phyloP scores from a whole-genome alignment of 2,888 invertebrate genomes.

The Glaucopsyche alexis region DNA sequence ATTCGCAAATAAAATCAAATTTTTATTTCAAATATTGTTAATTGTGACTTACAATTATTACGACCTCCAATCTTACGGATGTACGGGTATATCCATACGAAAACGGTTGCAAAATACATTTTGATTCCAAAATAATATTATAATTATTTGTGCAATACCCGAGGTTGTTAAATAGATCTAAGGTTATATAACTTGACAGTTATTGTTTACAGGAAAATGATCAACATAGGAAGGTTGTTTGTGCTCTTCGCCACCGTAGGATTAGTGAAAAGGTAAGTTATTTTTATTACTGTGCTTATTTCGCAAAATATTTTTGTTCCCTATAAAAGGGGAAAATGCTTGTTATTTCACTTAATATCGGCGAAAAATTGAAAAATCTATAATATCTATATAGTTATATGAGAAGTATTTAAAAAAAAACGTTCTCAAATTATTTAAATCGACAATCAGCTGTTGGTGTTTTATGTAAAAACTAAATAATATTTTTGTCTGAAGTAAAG shows the following conservation, averaged over 20 bases:
- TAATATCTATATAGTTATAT: too few relatives aligned
- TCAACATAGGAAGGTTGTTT: constrained; percentile 49
- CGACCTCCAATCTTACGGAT: neutral
- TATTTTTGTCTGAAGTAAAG: too few relatives aligned
- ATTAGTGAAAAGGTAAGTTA: constrained; percentile 60
- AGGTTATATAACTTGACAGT: neutral
- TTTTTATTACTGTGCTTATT: neutral
- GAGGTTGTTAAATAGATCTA: neutral
- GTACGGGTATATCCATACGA: neutral
- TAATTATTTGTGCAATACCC: neutral
- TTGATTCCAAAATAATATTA: constrained; percentile 10
- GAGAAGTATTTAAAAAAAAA: too few relatives aligned
- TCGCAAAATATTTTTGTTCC: too few relatives aligned
- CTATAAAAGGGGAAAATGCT: too few relatives aligned
- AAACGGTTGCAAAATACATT: neutral
- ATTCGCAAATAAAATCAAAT: neutral
- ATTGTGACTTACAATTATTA: neutral
- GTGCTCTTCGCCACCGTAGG: constrained; percentile 50
- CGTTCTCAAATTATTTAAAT: too few relatives aligned
- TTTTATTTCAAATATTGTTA: neutral
- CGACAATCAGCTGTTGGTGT: too few relatives aligned
- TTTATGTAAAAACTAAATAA: too few relatives aligned
- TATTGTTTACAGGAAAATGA: constrained; percentile 54
- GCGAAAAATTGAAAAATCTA: too few relatives aligned
- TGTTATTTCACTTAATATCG: too few relatives aligned